Conservation (phyloP, 2,888 invertebrate genomes). For the Luperina testacea region DNA sequence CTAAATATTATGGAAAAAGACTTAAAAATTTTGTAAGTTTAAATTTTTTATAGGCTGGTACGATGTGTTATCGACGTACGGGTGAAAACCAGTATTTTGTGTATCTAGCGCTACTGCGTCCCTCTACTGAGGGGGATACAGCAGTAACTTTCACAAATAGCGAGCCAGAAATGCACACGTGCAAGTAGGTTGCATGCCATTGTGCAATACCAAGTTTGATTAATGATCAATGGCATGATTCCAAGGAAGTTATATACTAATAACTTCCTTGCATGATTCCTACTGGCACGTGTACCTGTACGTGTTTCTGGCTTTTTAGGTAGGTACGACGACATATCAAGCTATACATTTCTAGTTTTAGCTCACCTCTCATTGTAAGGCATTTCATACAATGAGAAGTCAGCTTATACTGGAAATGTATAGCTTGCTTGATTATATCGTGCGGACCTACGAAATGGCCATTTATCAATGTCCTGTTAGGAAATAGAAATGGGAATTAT, state of each 20-base stretch:
- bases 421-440: not conserved
- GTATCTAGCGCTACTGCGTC: not conserved
- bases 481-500: not conserved
- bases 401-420: no score
- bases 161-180: not conserved
- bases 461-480: constrained; percentile 9
- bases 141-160: not conserved
- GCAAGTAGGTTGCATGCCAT: not conserved
- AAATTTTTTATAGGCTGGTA: no score
- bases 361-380: not conserved
- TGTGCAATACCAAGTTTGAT: constrained; percentile 22
- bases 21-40: no score
- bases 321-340: not conserved
- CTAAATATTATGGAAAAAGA: no score
- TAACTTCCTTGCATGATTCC: not conserved
- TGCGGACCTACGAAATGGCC: not conserved
- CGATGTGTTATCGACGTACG: no score
- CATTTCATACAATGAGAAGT: not conserved
- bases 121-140: not conserved
- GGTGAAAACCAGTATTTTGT: no score
- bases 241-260: no score
- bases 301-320: not conserved
- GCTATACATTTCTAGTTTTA: not conserved
- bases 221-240: not conserved
- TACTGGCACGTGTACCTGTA: not conserved